phyloP scores from a whole-genome alignment of 2,888 invertebrate genomes.

The Oxycera nigricornis region DNA sequence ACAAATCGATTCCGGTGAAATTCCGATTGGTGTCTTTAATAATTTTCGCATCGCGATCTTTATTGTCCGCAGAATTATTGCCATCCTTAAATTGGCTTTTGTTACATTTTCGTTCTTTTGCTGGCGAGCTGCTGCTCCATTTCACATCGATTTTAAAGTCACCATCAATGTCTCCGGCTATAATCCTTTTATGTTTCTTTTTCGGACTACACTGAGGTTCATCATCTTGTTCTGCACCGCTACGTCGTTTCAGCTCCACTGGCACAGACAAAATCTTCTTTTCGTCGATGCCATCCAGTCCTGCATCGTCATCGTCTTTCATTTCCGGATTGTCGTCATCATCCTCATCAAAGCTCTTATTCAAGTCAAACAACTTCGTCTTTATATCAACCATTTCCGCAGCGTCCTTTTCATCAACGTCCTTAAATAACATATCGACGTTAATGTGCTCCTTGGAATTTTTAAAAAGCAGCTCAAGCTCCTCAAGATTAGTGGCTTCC shows the following conservation, averaged over 20 bases:
- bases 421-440: conserved; percentile 57
- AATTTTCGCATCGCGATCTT: background rate
- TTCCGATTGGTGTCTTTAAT: conserved; percentile 36
- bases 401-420: conserved; percentile 49
- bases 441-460: conserved; percentile 66
- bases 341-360: conserved; percentile 29
- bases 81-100: conserved; percentile 10
- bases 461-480: conserved; percentile 72
- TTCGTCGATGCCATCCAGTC: background rate
- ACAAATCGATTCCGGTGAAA: conserved; percentile 46
- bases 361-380: conserved; percentile 51
- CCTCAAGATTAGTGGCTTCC: conserved; percentile 80
- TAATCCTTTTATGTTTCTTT: conserved; percentile 16
- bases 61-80: background rate
- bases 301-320: conserved; percentile 5
- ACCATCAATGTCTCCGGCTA: background rate
- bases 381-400: conserved; percentile 48
- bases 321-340: background rate
- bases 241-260: conserved; percentile 35
- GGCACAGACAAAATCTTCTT: conserved; percentile 2
- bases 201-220: background rate
- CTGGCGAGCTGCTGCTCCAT: background rate
- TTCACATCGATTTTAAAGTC: background rate
- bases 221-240: conserved; percentile 39
- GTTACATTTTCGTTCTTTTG: conserved; percentile 42